Percentiles rank a stretch among this genome's conserved stretches.
Conservation (phyloP, 1,140 invertebrate species). For the Patella vulgata region DNA sequence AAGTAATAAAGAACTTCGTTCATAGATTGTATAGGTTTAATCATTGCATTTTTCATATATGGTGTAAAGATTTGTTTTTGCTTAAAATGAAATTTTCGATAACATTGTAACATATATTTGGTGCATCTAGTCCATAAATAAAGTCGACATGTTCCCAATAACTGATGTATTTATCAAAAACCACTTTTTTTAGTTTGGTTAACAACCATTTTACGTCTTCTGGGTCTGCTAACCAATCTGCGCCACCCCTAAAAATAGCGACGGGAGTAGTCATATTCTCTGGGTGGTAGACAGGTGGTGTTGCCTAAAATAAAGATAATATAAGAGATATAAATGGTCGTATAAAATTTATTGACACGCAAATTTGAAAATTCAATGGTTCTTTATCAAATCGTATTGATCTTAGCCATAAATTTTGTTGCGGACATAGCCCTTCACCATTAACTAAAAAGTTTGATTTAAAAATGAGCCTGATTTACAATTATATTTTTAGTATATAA, state of each 20-base stretch:
- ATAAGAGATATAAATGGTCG: background rate
- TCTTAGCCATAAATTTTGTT: too few species aligned
- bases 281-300: constrained; percentile 77
- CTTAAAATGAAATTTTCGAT: constrained; percentile 35
- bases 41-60: too few species aligned
- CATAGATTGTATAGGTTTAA: too few species aligned
- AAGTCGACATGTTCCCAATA: constrained; percentile 65
- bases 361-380: too few species aligned
- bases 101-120: constrained; percentile 39
- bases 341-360: too few species aligned
- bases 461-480: too few species aligned
- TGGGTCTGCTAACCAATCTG: constrained; percentile 77
- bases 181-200: constrained; percentile 40
- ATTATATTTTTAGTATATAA: too few species aligned
- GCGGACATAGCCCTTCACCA: too few species aligned
- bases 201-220: constrained; percentile 69
- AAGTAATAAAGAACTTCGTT: too few species aligned
- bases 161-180: constrained; percentile 34
- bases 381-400: too few species aligned
- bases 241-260: constrained; percentile 75
- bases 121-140: constrained; percentile 57
- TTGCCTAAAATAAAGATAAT: constrained; percentile 41
- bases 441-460: too few species aligned
- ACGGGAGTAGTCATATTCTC: constrained; percentile 74
- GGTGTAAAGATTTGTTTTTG: too few species aligned